phyloP scores from a whole-genome alignment of 2,888 invertebrate species.

The Cacoxenus indagator region DNA sequence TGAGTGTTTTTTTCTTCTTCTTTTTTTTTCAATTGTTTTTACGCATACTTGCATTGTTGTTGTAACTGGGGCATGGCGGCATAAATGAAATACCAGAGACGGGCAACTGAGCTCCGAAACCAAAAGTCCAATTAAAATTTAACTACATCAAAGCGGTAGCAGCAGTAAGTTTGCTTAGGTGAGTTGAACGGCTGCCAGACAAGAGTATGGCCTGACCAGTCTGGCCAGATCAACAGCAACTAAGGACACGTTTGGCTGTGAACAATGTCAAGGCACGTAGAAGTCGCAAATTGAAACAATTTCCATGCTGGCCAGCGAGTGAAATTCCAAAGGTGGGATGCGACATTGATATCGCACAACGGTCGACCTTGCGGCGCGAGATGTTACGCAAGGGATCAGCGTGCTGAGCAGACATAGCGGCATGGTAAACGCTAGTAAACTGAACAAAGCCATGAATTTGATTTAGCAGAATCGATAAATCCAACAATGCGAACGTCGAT shows the following conservation, averaged over 20 bases:
- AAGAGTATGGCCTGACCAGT: not conserved
- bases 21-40: not conserved
- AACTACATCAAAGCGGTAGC: conserved; percentile 64
- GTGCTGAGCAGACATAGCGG: not conserved
- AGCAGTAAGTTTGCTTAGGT: conserved; percentile 26
- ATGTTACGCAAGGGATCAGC: not conserved
- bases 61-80: conserved; percentile 28
- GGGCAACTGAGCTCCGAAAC: conserved; percentile 40
- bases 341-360: conserved; percentile 52
- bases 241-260: conserved; percentile 2
- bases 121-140: conserved; percentile 66
- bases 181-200: not conserved
- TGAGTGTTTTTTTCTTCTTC: not conserved
- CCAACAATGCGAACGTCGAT: not conserved
- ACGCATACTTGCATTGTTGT: not conserved
- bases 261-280: conserved; percentile 36
- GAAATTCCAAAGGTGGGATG: no score
- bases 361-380: conserved; percentile 36
- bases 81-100: conserved; percentile 52
- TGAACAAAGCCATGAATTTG: conserved; percentile 66
- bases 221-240: not conserved
- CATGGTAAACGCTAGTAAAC: conserved; percentile 2
- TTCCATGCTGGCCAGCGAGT: conserved; percentile 45
- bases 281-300: conserved; percentile 65
- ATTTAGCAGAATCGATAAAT: conserved; percentile 46